A percentile compares a stretch with the other conserved stretches of the same genome.
Conservation (phyloP, 2,888 invertebrate genomes). For the Gari tellinella region DNA sequence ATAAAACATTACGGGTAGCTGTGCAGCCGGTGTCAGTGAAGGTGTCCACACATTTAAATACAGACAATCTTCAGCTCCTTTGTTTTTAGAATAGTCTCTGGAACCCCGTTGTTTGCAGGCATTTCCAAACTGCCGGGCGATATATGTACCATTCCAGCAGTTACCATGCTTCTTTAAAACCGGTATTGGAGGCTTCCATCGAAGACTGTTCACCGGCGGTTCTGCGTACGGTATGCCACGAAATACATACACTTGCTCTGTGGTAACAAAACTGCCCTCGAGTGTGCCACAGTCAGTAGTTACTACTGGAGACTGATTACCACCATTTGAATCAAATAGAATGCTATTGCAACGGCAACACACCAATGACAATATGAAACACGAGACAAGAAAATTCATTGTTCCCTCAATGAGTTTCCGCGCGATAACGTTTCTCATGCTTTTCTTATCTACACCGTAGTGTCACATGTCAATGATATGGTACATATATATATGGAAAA, state of each 20-base stretch:
- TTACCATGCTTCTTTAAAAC: constrained; percentile 20
- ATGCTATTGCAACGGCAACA: no score
- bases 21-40: constrained; percentile 59
- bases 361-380: no score
- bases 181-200: constrained; percentile 65
- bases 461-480: no score
- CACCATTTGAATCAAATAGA: no score
- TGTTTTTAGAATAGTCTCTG: neutral
- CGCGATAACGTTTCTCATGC: no score
- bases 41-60: constrained; percentile 80
- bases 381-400: no score
- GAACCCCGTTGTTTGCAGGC: constrained; percentile 52
- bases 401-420: no score
- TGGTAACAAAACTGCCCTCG: constrained; percentile 31
- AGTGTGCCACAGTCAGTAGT: constrained; percentile 63
- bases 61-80: constrained; percentile 77
- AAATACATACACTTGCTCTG: constrained; percentile 51
- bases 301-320: neutral
- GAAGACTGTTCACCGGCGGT: constrained; percentile 55
- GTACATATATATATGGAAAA: no score
- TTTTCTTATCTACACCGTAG: no score
- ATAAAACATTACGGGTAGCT: constrained; percentile 79
- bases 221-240: constrained; percentile 70
- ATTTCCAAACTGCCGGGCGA: constrained; percentile 15
- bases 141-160: constrained; percentile 58